Base-by-base conservation (phyloP, 2,888 invertebrate genomes). In the Capitulum mitella region DNA sequence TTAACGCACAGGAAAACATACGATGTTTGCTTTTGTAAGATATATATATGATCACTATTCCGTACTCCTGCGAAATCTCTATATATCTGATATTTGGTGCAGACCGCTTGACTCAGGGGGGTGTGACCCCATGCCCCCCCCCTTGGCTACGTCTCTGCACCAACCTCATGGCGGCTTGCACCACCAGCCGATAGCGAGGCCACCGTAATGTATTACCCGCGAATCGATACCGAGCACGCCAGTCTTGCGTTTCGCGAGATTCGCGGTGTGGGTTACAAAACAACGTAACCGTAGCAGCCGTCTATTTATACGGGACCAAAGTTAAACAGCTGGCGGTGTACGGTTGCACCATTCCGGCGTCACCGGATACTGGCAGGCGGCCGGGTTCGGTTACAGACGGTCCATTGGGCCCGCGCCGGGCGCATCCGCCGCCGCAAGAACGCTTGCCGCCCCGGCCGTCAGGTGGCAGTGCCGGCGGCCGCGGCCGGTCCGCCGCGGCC, bases 201-300 rank as follows among this genome's bases (percentile, higher is more conserved):
- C n/a, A n/a, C n/a, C 26, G 70, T 26, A 40, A 70, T 26, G 40
- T 34, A 70, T 70, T 70, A 70, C 70, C 37, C 19, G 64, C 37
- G 37, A 37, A 26, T 26, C 70, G 70, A 8, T 34, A 37, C 26
- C 6, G 12, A 40, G 26, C 40, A 40, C 70, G 40, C 6, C 37
- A 2, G 70, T 37, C 70, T 37, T 70, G 70, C 70, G 40, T 70
- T 70, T 70, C 70, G 40, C 70, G 70, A 70, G 70, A 70, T 70
- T 40, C 70, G 70, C 70, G 37, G 70, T 37, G 37, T 70, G 37
- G 22, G 70, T 70, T 70, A 40, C 70, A 70, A 70, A 70, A 70
- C 70, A 70, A 70, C 70, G 70, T 70, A 70, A 70, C 70, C 37
- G 70, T 70, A 70, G 19, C 70, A 22, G 70, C 26, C 70, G 70